Conservation (phyloP, 2,797 vertebrate genomes). For the Semotilus atromaculatus region DNA sequence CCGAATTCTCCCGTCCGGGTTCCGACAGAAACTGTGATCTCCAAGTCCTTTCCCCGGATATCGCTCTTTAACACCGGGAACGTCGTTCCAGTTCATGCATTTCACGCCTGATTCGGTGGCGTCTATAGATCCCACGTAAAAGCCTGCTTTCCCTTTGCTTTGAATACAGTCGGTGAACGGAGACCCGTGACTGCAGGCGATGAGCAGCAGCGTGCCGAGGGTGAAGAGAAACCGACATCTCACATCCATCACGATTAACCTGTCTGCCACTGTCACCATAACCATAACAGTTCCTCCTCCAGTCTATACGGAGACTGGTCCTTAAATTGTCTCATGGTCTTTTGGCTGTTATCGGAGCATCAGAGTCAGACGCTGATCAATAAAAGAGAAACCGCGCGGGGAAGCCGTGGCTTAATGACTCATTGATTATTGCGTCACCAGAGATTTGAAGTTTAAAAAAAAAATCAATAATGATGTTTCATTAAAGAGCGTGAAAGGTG, state of each 20-base stretch:
- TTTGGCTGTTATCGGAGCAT: conserved; percentile 22
- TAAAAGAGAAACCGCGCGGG: conserved; percentile 55
- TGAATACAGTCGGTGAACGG: conserved; percentile 75
- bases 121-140: conserved; percentile 80
- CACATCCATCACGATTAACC: conserved; percentile 62
- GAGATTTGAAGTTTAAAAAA: conserved; percentile 11
- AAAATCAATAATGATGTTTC: background rate
- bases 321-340: conserved; percentile 45
- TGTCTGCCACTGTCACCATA: conserved; percentile 26
- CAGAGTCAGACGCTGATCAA: conserved; percentile 63
- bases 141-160: conserved; percentile 72
- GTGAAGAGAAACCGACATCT: conserved; percentile 54
- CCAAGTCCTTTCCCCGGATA: conserved; percentile 77
- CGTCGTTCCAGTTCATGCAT: conserved; percentile 83
- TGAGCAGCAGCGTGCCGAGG: background rate
- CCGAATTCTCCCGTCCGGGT: conserved; percentile 82
- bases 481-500: background rate
- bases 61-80: conserved; percentile 75
- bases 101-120: conserved; percentile 81
- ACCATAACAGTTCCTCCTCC: background rate
- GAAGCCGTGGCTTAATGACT: conserved; percentile 47
- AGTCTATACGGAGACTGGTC: conserved; percentile 41
- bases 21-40: conserved; percentile 84
- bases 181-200: conserved; percentile 7
- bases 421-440: conserved; percentile 37